These are phyloP conservation scores for Metellina segmentata DNA, from an alignment of 2,888 invertebrate species.

Conservation along the genomic window DNA sequence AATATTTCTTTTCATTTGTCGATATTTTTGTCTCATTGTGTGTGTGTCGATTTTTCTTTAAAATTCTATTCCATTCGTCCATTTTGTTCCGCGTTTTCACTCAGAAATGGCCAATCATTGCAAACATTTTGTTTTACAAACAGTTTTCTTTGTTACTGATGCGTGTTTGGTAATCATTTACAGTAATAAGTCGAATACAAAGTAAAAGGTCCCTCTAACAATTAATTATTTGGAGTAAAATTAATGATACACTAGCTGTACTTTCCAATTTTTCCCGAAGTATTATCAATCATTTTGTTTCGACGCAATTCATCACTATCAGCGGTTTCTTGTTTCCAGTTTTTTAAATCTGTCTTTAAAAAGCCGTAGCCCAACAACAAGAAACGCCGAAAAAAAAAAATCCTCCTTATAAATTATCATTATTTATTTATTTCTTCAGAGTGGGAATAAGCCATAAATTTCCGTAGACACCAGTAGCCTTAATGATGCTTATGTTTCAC, in stretches of 20 bases:
- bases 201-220: neutral
- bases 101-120: too few relatives aligned
- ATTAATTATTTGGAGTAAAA: neutral
- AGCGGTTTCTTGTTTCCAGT: neutral
- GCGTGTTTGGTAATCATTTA: neutral
- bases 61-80: too few relatives aligned
- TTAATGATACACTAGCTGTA: neutral
- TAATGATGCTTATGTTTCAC: conserved; percentile 58
- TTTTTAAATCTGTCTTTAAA: neutral
- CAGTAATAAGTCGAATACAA: neutral
- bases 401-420: neutral
- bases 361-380: neutral
- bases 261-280: neutral
- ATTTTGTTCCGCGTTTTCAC: too few relatives aligned
- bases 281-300: neutral
- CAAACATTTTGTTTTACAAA: too few relatives aligned
- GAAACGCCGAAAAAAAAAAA: conserved; percentile 1
- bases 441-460: conserved; percentile 42
- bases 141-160: neutral
- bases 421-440: conserved; percentile 23
- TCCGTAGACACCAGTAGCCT: conserved; percentile 17
- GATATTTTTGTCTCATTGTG: too few relatives aligned
- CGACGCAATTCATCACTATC: neutral
- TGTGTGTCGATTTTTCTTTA: too few relatives aligned
- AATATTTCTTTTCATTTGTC: too few relatives aligned